Base-by-base conservation (phyloP, 1,140 invertebrate genomes). In the Rhagoletis zephyria region DNA sequence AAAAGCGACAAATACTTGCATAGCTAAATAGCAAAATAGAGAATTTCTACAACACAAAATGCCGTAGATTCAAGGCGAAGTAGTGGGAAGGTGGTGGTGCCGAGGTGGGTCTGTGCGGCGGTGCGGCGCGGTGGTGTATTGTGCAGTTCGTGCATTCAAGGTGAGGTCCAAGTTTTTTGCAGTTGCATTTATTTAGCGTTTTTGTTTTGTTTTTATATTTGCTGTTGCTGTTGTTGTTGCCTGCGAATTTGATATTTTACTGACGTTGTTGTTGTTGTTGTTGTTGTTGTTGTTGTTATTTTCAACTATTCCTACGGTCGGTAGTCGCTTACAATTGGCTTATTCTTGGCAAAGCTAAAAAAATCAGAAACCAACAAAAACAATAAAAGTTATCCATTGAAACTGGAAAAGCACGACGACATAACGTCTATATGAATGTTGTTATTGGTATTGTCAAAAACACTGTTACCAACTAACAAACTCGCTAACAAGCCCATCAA, bases 21-120 rank as follows among this genome's bases (percentile, higher is more conserved):
- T 70, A 70, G 65, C 6, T 45, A 74, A 51, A 48, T 74, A 48
- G 70, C 5, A 74, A 48, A 67, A 51, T 45, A 74, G 61, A 30
- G 19, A n/a, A 74, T 74, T 74, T 74, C 70, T 45, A 74, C 48
- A 74, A 45, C 70, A 74, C 70, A 74, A 74, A 70, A 70, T 70
- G 42, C 67, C 10, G 12, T 70, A 42, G 12, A 1, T 51, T 74
- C 70, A 74, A 74, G 70, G 45, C 70, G 42, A 74, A 48, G 45
- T 45, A 4, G 45, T 16, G 70, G 70, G 70, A 16, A 42, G 42
- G 70, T 10, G 70, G 64, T 42, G 9, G 7, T 14, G 0, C 10
- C 16, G 42, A 12, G 40, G 16, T 48, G 70, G 70, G 12, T 70
- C 42, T 48, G 51, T 10, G 51, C 51, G 51, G 51, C 10, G 70